Conservation (phyloP, 2,797 vertebrate species). For the Lepus oiostolus region DNA sequence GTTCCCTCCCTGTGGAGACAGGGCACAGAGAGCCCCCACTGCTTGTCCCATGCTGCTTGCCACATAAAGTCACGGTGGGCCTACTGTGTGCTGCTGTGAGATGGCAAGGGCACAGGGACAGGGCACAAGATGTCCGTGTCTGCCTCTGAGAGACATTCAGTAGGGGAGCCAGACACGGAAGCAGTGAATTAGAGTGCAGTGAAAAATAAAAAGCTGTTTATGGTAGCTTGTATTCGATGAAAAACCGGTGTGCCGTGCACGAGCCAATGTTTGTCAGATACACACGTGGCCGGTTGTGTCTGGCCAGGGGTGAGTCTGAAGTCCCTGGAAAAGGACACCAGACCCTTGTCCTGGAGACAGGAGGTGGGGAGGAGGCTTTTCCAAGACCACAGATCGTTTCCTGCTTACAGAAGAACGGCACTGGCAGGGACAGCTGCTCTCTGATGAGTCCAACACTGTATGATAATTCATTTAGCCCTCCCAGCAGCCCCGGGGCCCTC, state of each 20-base stretch:
- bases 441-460: not conserved
- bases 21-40: not conserved
- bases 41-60: too few species aligned
- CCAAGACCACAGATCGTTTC: not conserved
- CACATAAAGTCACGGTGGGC: not conserved
- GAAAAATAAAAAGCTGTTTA: not conserved
- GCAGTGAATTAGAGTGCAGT: not conserved
- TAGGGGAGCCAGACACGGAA: not conserved
- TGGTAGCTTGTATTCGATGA: not conserved
- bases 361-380: not conserved
- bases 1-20: not conserved
- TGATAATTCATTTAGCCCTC: not conserved
- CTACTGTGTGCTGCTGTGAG: not conserved
- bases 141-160: not conserved
- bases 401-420: not conserved
- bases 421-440: too few species aligned
- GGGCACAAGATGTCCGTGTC: not conserved
- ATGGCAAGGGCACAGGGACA: not conserved
- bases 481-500: not conserved
- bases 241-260: not conserved
- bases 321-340: not conserved
- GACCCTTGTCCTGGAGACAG: not conserved
- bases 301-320: not conserved
- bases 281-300: not conserved
- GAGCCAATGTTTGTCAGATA: not conserved